These are phyloP conservation scores for Cheiracanthium punctorium DNA, from an alignment of 2,888 invertebrate species.

Conservation along the genomic window DNA sequence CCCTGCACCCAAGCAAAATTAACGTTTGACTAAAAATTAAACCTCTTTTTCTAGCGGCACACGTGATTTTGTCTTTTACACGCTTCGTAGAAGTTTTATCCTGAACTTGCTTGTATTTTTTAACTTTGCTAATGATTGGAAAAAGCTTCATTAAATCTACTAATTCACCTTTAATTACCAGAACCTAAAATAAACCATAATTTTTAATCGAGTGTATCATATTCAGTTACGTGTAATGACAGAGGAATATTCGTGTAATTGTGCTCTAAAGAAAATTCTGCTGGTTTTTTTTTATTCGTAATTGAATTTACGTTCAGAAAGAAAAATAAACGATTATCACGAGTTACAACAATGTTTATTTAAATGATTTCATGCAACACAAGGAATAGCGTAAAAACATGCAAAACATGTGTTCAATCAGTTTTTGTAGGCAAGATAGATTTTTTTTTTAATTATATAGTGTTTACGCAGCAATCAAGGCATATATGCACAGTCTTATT, in stretches of 20 bases:
- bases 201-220: slow-evolving; percentile 60
- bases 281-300: not conserved
- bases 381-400: not conserved
- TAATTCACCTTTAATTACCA: slow-evolving; percentile 68
- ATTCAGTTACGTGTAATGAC: slow-evolving; percentile 48
- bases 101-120: slow-evolving; percentile 38
- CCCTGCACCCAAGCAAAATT: slow-evolving; percentile 38
- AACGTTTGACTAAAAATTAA: slow-evolving; percentile 49
- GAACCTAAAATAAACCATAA: slow-evolving; percentile 30
- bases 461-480: no score
- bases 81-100: slow-evolving; percentile 37
- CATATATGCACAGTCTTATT: no score
- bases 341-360: not conserved
- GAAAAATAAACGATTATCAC: not conserved
- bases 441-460: no score
- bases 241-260: slow-evolving; percentile 33
- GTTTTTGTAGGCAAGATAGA: no score
- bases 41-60: slow-evolving; percentile 25
- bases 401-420: no score
- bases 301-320: not conserved
- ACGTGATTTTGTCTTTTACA: slow-evolving; percentile 32
- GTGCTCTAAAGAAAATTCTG: not conserved
- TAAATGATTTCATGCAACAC: slow-evolving; percentile 6
- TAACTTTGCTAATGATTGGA: slow-evolving; percentile 54
- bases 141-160: slow-evolving; percentile 67